These are phyloP conservation scores for Thymallus thymallus DNA, from an alignment of 2,113 vertebrate genomes.

Conservation along the genomic window DNA sequence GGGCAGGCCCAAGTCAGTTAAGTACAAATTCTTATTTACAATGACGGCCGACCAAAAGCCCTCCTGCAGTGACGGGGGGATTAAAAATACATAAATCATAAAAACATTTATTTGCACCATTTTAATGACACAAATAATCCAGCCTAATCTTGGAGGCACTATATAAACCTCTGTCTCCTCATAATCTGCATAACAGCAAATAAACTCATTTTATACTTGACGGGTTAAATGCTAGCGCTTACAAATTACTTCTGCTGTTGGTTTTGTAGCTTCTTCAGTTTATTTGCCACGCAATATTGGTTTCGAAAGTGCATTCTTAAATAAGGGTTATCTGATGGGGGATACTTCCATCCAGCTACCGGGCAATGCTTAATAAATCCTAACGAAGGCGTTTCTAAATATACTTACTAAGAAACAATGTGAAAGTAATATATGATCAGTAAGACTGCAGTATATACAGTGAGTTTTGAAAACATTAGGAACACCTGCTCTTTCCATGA, in stretches of 20 bases:
- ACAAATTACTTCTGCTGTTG: slow-evolving; percentile 30
- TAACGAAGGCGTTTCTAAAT: not conserved
- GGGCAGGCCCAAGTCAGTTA: too few relatives aligned
- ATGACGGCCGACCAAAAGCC: too few relatives aligned
- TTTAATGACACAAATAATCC: slow-evolving; percentile 66
- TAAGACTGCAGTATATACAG: too few relatives aligned
- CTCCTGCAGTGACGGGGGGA: too few relatives aligned
- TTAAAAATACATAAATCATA: too few relatives aligned
- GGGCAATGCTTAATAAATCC: not conserved
- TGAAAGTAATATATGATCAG: not conserved
- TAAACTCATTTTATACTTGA: slow-evolving; percentile 40
- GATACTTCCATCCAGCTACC: not conserved
- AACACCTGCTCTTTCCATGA: too few relatives aligned
- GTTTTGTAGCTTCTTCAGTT: slow-evolving; percentile 19
- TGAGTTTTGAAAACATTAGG: too few relatives aligned
- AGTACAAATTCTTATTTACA: too few relatives aligned
- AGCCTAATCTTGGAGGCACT: slow-evolving; percentile 61
- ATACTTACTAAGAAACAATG: not conserved
- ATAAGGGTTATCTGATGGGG: not conserved
- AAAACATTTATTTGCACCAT: slow-evolving; percentile 62
- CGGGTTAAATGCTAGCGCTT: not conserved
- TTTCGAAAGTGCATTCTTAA: not conserved
- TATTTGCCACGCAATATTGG: not conserved
- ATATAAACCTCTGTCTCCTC: slow-evolving; percentile 53
- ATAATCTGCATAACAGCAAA: slow-evolving; percentile 53